Percentiles rank a stretch among this genome's conserved stretches.
These are phyloP conservation scores for Cephalopholis sonnerati DNA, from an alignment of 2,113 vertebrate genomes.

Conservation along the genomic window DNA sequence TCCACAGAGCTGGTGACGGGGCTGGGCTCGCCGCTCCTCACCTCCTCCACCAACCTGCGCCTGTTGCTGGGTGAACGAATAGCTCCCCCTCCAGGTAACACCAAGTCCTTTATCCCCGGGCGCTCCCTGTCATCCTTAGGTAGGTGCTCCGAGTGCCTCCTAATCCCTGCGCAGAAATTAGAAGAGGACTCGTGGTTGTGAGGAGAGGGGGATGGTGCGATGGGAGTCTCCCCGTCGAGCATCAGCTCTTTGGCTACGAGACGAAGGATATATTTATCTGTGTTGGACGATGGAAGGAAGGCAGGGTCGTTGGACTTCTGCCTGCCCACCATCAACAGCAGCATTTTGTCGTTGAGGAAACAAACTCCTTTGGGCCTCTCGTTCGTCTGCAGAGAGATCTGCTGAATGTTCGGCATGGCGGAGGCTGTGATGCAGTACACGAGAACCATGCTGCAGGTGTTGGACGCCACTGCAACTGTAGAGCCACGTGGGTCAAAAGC, in stretches of 20 bases:
- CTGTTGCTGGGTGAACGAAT: constrained; percentile 80
- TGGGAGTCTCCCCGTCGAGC: constrained; percentile 74
- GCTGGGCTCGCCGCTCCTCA: constrained; percentile 86
- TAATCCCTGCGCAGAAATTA: constrained; percentile 78
- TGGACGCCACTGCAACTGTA: constrained; percentile 92
- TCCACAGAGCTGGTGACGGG: constrained; percentile 85
- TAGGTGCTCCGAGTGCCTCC: constrained; percentile 85
- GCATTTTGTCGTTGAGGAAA: constrained; percentile 90
- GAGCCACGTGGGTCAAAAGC: constrained; percentile 89
- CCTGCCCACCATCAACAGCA: constrained; percentile 92
- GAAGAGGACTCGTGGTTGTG: constrained; percentile 67
- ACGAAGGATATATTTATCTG: constrained; percentile 90
- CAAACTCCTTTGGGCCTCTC: constrained; percentile 95
- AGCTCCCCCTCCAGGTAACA: constrained; percentile 84
- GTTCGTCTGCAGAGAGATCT: constrained; percentile 90
- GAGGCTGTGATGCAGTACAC: constrained; percentile 90
- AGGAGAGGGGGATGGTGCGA: constrained; percentile 49
- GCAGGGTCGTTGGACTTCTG: constrained; percentile 90
- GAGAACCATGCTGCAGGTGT: constrained; percentile 90
- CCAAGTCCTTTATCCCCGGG: constrained; percentile 82
- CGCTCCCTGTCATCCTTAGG: constrained; percentile 73
- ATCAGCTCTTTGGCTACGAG: constrained; percentile 87
- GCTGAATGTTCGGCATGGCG: constrained; percentile 90
- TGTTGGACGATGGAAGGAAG: constrained; percentile 94
- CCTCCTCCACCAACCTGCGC: constrained; percentile 89